Evolutionary conservation across 2,113 vertebrate species (phyloP).

Genomic region (Myanophis thanlyinensis): DNA sequence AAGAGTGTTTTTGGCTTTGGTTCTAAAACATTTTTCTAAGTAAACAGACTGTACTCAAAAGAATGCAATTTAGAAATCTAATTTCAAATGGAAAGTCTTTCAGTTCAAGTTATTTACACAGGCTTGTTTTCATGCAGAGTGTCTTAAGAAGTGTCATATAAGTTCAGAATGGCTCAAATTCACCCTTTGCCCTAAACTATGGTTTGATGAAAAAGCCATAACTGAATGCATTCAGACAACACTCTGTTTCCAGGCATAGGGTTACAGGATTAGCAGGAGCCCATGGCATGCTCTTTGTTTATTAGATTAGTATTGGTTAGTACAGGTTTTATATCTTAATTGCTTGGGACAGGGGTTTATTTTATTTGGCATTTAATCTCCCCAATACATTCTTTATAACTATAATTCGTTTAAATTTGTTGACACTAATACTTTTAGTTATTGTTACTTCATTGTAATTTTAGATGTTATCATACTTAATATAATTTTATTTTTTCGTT

Average conservation of each 20-base stretch:
- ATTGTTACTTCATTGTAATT: neutral
- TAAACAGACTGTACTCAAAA: rapidly evolving
- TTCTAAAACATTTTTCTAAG: neutral
- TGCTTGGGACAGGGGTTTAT: neutral
- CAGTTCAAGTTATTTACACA: neutral
- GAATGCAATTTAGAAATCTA: rapidly evolving
- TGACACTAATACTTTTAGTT: neutral
- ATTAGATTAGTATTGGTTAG: neutral
- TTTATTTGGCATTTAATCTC: neutral
- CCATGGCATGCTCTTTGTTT: neutral
- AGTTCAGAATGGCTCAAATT: neutral
- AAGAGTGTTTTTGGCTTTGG: rapidly evolving
- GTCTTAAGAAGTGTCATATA: neutral
- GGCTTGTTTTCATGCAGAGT: neutral
- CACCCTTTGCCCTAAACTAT: neutral
- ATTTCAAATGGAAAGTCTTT: neutral
- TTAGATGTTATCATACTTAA: neutral
- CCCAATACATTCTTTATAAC: neutral
- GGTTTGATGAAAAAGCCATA: neutral
- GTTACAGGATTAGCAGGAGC: neutral
- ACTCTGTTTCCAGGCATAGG: neutral
- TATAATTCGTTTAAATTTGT: neutral
- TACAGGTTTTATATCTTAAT: neutral
- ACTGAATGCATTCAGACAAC: neutral
- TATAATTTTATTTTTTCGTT: neutral